These are phyloP conservation scores for Pteropus rufus DNA, from an alignment of 2,797 vertebrate genomes.

Conservation along the genomic window DNA sequence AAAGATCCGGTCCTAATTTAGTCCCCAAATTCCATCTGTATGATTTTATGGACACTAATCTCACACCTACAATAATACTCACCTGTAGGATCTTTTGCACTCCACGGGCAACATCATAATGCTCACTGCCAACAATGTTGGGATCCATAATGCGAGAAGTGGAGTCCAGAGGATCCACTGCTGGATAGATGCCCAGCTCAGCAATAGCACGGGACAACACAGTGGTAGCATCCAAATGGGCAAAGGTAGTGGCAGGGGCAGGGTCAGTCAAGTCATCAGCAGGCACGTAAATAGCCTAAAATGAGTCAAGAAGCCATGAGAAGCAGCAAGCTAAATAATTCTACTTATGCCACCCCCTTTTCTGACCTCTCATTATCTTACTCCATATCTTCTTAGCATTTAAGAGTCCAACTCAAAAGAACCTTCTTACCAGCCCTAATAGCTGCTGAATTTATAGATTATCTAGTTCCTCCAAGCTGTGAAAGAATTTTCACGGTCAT, in stretches of 20 bases:
- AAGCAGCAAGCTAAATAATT: neutral
- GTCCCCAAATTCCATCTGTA: neutral
- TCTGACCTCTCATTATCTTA: neutral
- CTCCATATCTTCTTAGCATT: neutral
- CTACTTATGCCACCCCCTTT: neutral
- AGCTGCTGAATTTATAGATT: neutral
- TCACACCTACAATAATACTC: neutral
- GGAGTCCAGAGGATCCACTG: constrained; percentile 96
- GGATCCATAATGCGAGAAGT: constrained; percentile 99
- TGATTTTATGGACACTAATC: neutral
- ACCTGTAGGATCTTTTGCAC: constrained; percentile 99
- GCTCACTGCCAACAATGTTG: constrained; percentile 95
- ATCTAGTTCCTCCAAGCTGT: neutral
- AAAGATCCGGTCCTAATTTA: neutral
- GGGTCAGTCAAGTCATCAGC: constrained; percentile 98
- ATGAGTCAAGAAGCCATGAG: neutral
- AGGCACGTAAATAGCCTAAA: constrained; percentile 96
- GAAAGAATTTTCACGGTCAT: neutral
- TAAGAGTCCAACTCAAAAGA: neutral
- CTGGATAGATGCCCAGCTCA: constrained; percentile 97
- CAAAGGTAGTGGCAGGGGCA: constrained; percentile 97
- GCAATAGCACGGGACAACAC: constrained; percentile 96
- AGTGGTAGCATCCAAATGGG: constrained; percentile 98
- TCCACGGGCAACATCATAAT: constrained; percentile 95
- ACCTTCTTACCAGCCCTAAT: neutral